These are phyloP conservation scores for Amyelois transitella DNA, from an alignment of 1,140 invertebrate genomes.

Conservation along the genomic window DNA sequence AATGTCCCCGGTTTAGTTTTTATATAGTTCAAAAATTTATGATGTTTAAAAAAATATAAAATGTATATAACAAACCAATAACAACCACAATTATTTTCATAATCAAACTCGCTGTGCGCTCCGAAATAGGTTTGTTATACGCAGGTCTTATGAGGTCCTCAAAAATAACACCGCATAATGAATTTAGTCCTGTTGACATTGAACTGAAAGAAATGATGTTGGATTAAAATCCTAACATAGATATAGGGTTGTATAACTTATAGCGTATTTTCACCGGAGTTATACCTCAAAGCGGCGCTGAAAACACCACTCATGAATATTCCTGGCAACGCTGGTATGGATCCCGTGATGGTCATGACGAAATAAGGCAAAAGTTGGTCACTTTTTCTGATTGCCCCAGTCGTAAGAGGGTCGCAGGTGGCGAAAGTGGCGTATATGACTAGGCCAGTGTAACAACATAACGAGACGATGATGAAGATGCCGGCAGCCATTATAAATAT, in stretches of 20 bases:
- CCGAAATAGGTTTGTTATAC: constrained; percentile 76
- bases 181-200: constrained; percentile 86
- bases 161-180: constrained; percentile 87
- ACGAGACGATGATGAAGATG: constrained; percentile 76
- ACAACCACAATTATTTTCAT: constrained; percentile 82
- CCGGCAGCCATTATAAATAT: constrained; percentile 72
- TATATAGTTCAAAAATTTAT: too few species aligned
- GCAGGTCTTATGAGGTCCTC: constrained; percentile 84
- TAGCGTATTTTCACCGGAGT: neutral
- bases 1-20: too few species aligned
- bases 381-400: constrained; percentile 77
- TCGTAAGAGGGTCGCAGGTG: constrained; percentile 83
- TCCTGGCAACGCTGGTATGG: constrained; percentile 81
- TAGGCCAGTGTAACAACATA: constrained; percentile 83
- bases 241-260: neutral
- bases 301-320: constrained; percentile 86
- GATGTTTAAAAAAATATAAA: neutral
- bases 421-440: constrained; percentile 87
- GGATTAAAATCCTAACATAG: neutral
- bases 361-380: constrained; percentile 82
- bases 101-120: constrained; percentile 77
- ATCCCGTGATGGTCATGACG: constrained; percentile 82
- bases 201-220: constrained; percentile 75
- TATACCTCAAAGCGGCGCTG: constrained; percentile 81
- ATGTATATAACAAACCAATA: constrained; percentile 58